Conservation (phyloP, 2,888 invertebrate genomes). For the Calameuta idolon region DNA sequence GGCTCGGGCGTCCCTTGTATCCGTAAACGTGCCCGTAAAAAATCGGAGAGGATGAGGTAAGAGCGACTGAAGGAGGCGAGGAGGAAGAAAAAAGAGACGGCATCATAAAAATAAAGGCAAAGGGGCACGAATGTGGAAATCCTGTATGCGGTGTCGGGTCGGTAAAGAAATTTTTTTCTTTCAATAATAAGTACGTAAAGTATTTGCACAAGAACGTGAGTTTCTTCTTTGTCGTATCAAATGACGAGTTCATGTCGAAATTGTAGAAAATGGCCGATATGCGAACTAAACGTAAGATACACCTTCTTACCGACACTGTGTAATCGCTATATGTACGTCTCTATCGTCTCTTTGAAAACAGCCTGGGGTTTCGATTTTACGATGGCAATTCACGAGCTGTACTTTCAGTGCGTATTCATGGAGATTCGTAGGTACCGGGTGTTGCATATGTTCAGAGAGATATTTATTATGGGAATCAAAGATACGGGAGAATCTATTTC, state of each 20-base stretch:
- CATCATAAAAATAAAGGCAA: neutral
- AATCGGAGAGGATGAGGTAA: neutral
- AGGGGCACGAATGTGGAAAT: neutral
- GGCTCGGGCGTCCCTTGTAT: neutral
- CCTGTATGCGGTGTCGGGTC: neutral
- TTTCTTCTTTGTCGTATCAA: neutral
- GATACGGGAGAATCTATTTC: constrained; percentile 6
- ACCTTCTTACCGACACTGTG: neutral
- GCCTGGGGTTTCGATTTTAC: constrained; percentile 18
- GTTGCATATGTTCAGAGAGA: no score
- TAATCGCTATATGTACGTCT: constrained; percentile 13
- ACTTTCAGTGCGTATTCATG: neutral
- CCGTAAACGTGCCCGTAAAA: neutral
- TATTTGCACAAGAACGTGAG: neutral
- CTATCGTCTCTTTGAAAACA: constrained; percentile 24
- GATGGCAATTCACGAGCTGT: constrained; percentile 25
- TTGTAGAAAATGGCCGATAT: neutral
- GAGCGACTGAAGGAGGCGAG: neutral
- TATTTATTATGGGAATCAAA: neutral
- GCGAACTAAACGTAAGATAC: neutral
- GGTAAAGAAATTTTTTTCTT: neutral
- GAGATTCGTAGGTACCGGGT: no score
- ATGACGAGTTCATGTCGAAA: neutral
- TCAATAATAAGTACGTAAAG: neutral
- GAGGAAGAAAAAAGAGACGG: neutral